Evolutionary conservation across 2,113 vertebrate genomes (phyloP).

Genomic region (Daubentonia madagascariensis): DNA sequence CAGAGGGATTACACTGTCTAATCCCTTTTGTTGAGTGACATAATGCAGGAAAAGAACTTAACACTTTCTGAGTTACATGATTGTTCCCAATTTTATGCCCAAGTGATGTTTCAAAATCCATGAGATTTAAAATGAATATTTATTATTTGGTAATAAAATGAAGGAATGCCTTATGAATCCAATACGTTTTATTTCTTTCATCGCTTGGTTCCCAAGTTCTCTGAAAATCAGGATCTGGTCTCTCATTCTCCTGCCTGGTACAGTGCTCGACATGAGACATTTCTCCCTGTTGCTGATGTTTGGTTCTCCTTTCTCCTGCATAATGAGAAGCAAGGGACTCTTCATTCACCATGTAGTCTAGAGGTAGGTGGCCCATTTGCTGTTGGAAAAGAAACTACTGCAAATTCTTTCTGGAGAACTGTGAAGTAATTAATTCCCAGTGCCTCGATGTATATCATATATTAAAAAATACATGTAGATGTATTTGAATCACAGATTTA

Average conservation of each 20-base stretch:
- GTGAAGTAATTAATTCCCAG: not conserved
- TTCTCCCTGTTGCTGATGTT: not conserved
- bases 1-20: not conserved
- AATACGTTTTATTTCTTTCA: not conserved
- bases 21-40: not conserved
- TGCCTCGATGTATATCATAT: not conserved
- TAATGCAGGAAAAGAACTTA: not conserved
- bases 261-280: rapidly evolving
- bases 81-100: slow-evolving; percentile 28
- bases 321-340: not conserved
- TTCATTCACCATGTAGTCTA: not conserved
- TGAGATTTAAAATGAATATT: slow-evolving; percentile 37
- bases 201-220: not conserved
- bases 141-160: slow-evolving; percentile 50
- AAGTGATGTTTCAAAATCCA: not conserved
- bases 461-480: not conserved
- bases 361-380: not conserved
- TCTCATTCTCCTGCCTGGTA: not conserved
- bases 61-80: not conserved
- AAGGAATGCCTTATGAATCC: not conserved
- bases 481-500: not conserved
- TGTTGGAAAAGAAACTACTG: not conserved
- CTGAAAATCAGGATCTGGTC: not conserved
- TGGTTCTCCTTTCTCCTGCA: not conserved
- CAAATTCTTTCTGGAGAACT: not conserved